These are phyloP conservation scores for Rhinella marina DNA, from an alignment of 2,797 vertebrate species.

Conservation along the genomic window DNA sequence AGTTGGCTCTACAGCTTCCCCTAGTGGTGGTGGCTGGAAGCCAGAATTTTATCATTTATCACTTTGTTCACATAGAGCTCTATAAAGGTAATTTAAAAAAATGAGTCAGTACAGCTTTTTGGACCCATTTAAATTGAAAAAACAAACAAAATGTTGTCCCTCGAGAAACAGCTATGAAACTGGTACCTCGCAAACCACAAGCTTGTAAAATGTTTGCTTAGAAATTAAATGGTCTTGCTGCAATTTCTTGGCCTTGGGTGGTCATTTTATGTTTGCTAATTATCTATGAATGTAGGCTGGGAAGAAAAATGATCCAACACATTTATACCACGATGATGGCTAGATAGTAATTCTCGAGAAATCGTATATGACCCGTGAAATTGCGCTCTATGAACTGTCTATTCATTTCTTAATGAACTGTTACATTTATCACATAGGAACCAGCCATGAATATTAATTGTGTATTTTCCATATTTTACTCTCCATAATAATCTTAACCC, in stretches of 20 bases:
- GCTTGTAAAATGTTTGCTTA: not conserved
- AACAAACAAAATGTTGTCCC: no score
- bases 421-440: slow-evolving; percentile 12
- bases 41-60: no score
- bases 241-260: not conserved
- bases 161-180: not conserved
- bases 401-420: slow-evolving; percentile 32
- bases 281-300: not conserved
- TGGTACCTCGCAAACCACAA: not conserved
- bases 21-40: no score
- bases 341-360: slow-evolving; percentile 15
- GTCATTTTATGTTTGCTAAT: not conserved
- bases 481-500: not conserved
- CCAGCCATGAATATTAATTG: slow-evolving; percentile 27
- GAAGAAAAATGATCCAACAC: slow-evolving; percentile 10
- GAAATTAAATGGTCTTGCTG: no score
- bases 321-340: not conserved
- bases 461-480: not conserved
- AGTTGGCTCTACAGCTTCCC: no score
- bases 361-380: slow-evolving; percentile 37
- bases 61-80: no score
- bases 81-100: no score
- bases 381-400: not conserved
- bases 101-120: no score
- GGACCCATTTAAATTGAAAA: no score